Evolutionary conservation across 2,797 vertebrate species (phyloP).

Genomic region (Liasis olivaceus): DNA sequence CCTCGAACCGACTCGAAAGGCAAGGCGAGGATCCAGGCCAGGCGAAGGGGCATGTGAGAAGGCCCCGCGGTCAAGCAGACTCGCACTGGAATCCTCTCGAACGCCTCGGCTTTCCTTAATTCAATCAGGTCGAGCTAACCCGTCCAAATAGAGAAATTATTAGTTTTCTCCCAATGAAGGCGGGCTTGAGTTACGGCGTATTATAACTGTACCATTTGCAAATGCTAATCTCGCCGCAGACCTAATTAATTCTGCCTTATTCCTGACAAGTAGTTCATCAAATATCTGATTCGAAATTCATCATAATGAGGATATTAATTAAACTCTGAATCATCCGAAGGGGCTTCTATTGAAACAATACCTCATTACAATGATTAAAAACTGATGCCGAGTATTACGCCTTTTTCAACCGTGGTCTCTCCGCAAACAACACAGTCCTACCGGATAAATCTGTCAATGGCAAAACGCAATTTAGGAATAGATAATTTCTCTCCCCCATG

Average conservation of each 20-base stretch:
- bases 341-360: conserved; percentile 83
- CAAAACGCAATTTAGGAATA: conserved; percentile 80
- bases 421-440: conserved; percentile 75
- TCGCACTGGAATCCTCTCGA: conserved; percentile 41
- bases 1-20: background rate
- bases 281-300: conserved; percentile 80
- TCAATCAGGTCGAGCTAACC: conserved; percentile 74
- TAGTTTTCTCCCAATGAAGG: conserved; percentile 75
- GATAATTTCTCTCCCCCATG: conserved; percentile 2
- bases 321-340: conserved; percentile 82
- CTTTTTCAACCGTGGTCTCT: conserved; percentile 73
- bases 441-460: conserved; percentile 73
- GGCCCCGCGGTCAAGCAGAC: conserved; percentile 51
- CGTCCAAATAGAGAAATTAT: conserved; percentile 79
- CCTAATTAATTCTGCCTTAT: conserved; percentile 80
- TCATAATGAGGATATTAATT: conserved; percentile 84
- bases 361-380: conserved; percentile 82
- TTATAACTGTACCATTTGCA: conserved; percentile 70
- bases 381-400: conserved; percentile 78
- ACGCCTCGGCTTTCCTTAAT: conserved; percentile 66
- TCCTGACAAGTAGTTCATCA: conserved; percentile 80
- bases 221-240: conserved; percentile 77
- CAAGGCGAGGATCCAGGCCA: background rate
- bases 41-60: background rate
- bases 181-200: conserved; percentile 73